A percentile compares a stretch with the other conserved stretches of the same genome.
Conservation (phyloP, 2,113 vertebrate genomes). For the Mustela lutreola region DNA sequence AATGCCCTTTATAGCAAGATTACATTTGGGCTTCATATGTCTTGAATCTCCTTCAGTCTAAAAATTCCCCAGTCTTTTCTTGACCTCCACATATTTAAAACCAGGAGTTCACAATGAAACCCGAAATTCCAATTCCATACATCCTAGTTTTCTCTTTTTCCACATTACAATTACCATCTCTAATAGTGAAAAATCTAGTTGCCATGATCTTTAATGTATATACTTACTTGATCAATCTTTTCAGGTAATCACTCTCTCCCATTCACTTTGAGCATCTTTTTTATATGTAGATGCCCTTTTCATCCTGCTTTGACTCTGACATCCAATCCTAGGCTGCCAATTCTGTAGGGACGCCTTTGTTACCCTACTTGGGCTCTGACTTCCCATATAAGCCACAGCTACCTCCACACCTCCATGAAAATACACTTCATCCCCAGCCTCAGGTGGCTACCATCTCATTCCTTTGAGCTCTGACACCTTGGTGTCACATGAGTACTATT, state of each 20-base stretch:
- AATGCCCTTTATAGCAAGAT: background rate
- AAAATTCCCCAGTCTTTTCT: background rate
- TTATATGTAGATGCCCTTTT: background rate
- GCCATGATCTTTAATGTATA: background rate
- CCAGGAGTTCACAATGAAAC: background rate
- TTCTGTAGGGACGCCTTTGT: background rate
- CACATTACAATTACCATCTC: background rate
- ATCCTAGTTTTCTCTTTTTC: constrained; percentile 28
- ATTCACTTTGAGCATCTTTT: background rate
- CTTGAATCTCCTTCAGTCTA: background rate
- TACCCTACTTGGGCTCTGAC: background rate
- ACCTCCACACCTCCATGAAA: background rate
- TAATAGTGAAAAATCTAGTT: background rate
- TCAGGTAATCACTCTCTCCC: background rate
- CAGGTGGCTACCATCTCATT: background rate
- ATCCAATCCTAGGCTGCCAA: background rate
- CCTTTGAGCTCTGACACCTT: background rate
- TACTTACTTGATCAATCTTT: background rate
- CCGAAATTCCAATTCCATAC: background rate
- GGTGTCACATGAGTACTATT: background rate
- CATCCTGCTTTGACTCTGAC: background rate
- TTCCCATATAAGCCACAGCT: background rate
- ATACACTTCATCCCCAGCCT: background rate
- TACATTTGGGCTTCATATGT: background rate
- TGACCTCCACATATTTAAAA: background rate